Conservation (phyloP, 2,113 vertebrate species). For the Burhinus bistriatus region DNA sequence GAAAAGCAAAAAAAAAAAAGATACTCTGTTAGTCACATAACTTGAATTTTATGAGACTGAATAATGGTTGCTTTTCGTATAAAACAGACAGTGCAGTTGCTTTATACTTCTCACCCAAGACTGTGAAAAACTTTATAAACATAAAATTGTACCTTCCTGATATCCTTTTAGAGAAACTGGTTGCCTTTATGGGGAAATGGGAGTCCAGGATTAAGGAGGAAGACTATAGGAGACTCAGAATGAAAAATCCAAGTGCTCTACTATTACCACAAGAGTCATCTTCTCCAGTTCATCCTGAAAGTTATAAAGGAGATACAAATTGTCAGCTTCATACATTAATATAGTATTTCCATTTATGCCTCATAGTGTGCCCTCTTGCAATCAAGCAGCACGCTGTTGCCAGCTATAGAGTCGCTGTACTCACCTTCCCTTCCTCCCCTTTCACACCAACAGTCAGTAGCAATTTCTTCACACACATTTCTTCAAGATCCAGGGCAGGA, state of each 20-base stretch:
- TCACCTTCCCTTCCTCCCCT: background rate
- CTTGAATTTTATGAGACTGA: background rate
- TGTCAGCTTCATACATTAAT: background rate
- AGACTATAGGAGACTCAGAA: background rate
- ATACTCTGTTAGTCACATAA: background rate
- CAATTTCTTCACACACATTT: background rate
- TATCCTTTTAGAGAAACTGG: background rate
- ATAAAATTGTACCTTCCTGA: background rate
- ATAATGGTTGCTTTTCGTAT: background rate
- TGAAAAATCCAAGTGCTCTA: background rate
- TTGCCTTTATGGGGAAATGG: background rate
- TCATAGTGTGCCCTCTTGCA: background rate
- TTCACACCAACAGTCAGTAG: background rate
- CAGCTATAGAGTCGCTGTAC: background rate
- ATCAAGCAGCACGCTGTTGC: rapidly evolving
- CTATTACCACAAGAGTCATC: background rate
- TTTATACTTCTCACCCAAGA: background rate
- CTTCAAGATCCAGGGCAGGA: background rate
- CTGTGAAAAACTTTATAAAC: background rate
- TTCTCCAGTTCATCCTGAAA: background rate
- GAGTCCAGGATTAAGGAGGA: background rate
- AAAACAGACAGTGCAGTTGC: background rate
- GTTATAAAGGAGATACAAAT: background rate
- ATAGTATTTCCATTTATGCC: background rate
- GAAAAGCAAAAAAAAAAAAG: background rate